Evolutionary conservation across 2,888 invertebrate species (phyloP).

Genomic region (Ophion costatus): DNA sequence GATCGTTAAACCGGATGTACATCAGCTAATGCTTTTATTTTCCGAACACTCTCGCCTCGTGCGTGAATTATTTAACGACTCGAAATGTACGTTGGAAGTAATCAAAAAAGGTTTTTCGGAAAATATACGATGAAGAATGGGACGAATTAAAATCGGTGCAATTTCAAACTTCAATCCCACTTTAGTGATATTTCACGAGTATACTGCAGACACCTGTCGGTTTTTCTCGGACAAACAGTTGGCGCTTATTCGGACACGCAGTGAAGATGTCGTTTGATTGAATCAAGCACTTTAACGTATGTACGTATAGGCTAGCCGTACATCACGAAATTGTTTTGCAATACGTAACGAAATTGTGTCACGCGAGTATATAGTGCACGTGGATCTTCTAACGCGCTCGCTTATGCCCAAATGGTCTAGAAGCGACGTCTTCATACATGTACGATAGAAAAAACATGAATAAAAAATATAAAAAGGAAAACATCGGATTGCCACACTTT

Average conservation of each 20-base stretch:
- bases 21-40: slow-evolving; percentile 29
- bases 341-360: no score
- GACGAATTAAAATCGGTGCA: slow-evolving; percentile 2
- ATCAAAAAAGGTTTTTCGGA: slow-evolving; percentile 30
- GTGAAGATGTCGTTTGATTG: slow-evolving; percentile 53
- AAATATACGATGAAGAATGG: neutral
- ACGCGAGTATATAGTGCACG: no score
- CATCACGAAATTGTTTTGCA: neutral
- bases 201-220: slow-evolving; percentile 55
- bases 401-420: no score
- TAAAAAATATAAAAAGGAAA: no score
- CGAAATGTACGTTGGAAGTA: slow-evolving; percentile 31
- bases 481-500: no score
- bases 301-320: neutral
- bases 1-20: neutral
- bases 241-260: slow-evolving; percentile 41
- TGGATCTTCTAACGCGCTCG: no score
- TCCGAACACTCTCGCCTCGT: neutral
- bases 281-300: slow-evolving; percentile 32
- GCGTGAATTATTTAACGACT: slow-evolving; percentile 20
- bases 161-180: neutral
- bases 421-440: no score
- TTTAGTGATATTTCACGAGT: slow-evolving; percentile 21
- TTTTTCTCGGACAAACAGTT: slow-evolving; percentile 57
- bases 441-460: no score